phyloP scores from a whole-genome alignment of 2,888 invertebrate species.

The Cylindroiulus punctatus region DNA sequence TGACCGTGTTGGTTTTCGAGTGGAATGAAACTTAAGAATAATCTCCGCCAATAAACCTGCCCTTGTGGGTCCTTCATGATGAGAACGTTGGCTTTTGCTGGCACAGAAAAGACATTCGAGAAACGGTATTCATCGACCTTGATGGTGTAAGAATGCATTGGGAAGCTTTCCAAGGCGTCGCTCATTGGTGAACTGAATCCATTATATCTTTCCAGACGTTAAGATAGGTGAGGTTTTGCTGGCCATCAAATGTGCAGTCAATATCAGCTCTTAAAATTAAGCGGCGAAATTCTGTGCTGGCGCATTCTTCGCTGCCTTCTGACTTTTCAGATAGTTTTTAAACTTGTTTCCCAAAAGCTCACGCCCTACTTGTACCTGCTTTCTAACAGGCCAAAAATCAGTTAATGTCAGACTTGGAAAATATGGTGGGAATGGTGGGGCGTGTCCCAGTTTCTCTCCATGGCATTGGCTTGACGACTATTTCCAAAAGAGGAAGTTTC shows the following conservation, averaged over 20 bases:
- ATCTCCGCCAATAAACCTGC: neutral
- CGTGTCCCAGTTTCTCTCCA: neutral
- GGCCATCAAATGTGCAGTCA: neutral
- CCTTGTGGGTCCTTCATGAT: neutral
- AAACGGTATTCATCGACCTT: neutral
- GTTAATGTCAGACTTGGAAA: constrained; percentile 15
- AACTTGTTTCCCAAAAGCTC: neutral
- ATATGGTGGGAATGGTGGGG: neutral
- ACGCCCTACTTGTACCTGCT: neutral
- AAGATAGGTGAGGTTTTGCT: neutral
- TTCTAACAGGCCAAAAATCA: constrained; percentile 30
- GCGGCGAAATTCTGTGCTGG: neutral
- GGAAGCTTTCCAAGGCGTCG: constrained; percentile 17
- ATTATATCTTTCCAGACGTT: constrained; percentile 9
- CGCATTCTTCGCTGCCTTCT: neutral
- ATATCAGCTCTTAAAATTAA: neutral
- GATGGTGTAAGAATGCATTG: neutral
- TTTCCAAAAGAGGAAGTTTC: constrained; percentile 31
- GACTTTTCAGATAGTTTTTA: neutral
- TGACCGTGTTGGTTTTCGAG: neutral
- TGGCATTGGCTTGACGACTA: constrained; percentile 23
- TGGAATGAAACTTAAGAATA: neutral
- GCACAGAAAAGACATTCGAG: neutral
- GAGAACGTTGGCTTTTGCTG: constrained; percentile 25
- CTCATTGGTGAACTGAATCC: neutral